Evolutionary conservation across 1,140 invertebrate genomes (phyloP), one percentile per base, ranked within the genome.

Genomic region (Heliconius congener): DNA sequence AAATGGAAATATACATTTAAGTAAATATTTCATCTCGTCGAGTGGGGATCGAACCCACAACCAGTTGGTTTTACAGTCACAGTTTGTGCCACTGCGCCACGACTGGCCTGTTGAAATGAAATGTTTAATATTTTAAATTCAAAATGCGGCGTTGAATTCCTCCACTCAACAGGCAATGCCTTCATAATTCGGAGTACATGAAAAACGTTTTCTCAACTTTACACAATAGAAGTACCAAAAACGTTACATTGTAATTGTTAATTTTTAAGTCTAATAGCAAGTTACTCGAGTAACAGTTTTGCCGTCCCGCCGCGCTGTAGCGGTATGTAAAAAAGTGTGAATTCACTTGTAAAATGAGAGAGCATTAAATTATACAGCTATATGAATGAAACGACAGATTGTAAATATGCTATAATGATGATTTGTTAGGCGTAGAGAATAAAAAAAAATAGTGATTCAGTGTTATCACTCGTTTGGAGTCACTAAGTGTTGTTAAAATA

Each of bases 281-380:
- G 23, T 13, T 66, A 66, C 11, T 27, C 13, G 23, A 66, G 23
- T 27, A 66, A 66, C 57, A 66, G 57, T 66, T 66, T 60, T 27
- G n/a, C 11, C n/a, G 11, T 13, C 19, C 16, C 52, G 19, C 6
- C 16, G 34, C 18, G 50, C 5, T 52, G 55, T 66, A 66, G 57
- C 57, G 57, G 57, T 66, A 66, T 66, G 23, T 27, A 66, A 66
- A 66, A 66, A 66, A 66, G 57, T 66, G 57, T 66, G 57, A 66
- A 66, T 27, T 27, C 57, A 66, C 8, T 23, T 66, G 23, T 27
- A 27, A 27, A 30, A 66, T 66, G 57, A 27, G 57, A 66, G 57
- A 66, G 57, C 57, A 66, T 66, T 66, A 13, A 30, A 66, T 57
- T 57, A 57, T 66, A 66, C 57, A 66, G 57, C 57, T 66, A 27